Percentiles rank a stretch among this genome's conserved stretches.
Evolutionary conservation across 1,140 invertebrate genomes (phyloP).

Genomic region (Caenorhabditis latens): DNA sequence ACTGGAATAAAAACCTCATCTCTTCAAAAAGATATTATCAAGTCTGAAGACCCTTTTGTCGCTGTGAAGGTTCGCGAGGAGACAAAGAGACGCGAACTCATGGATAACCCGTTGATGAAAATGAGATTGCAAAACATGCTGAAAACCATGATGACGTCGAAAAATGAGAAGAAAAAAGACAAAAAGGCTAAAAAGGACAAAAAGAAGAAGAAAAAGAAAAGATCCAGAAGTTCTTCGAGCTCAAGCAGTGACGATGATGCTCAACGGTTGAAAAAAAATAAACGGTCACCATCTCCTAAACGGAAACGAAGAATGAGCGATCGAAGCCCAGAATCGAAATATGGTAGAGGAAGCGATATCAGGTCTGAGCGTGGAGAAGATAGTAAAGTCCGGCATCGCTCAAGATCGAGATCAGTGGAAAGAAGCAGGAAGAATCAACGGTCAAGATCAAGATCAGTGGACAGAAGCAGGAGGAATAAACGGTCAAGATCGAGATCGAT

Average conservation of each 20-base stretch:
- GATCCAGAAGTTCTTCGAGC: not conserved
- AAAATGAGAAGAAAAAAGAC: conserved; percentile 20
- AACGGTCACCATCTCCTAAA: not conserved
- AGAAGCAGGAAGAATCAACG: not conserved
- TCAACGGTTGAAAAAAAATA: not conserved
- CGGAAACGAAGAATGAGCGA: not conserved
- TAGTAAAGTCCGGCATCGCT: no score
- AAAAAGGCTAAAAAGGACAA: conserved; percentile 11
- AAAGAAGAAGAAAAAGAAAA: conserved; percentile 41
- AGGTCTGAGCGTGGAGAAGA: not conserved
- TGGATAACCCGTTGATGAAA: conserved; percentile 63
- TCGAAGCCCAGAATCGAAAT: not conserved
- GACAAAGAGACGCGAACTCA: conserved; percentile 40
- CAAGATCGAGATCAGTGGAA: not conserved
- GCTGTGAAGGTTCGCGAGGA: conserved; percentile 62
- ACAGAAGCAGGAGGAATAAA: not conserved
- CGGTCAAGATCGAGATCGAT: not conserved
- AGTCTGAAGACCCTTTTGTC: conserved; percentile 62
- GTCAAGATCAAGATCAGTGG: not conserved
- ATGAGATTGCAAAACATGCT: conserved; percentile 46
- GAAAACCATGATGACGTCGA: conserved; percentile 34
- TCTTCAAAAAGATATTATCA: conserved; percentile 59
- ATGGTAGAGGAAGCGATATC: not conserved
- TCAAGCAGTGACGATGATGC: not conserved
- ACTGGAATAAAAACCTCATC: conserved; percentile 47